Evolutionary conservation across 2,113 vertebrate species (phyloP), one percentile per base, ranked within the genome.

Genomic region (Meleagris gallopavo): DNA sequence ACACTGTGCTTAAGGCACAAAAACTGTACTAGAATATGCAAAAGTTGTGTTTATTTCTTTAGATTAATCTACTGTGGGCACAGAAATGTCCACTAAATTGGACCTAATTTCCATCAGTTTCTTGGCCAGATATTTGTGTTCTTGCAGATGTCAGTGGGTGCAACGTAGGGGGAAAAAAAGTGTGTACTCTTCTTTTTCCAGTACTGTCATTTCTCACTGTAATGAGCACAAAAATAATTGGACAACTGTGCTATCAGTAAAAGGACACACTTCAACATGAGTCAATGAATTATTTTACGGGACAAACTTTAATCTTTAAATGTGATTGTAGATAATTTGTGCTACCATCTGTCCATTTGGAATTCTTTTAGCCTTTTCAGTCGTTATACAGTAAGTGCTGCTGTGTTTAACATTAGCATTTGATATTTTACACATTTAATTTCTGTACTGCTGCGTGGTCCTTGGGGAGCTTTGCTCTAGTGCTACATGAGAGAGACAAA

Each of bases 361-460:
- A 98, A 98, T 98, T 97, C 97, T 98, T 98, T 98, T 98, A 98
- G 98, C 98, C 98, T 98, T 98, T 98, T 98, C 97, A 97, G 97
- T 97, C 90, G 92, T 98, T 98, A 96, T 97, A 97, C 93, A 96
- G 94, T 97, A 98, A 98, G 98, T 98, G 98, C 97, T 92, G 96
- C 97, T 97, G 95, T 98, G 97, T 98, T 98, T 98, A 98, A 98
- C 98, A 98, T 98, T 98, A 98, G 98, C 98, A 98, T 99, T 99
- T 99, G 98, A 98, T 98, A 98, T 98, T 98, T 99, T 99, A 99
- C 98, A 99, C 98, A 98, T 98, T 98, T 99, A 98, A 98, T 99
- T 98, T 98, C 98, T 98, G 97, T 97, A 98, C 97, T 97, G 97
- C 97, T 97, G 96, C 87, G 67, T 97, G 95, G 97, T 98, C 98